phyloP scores from a whole-genome alignment of 2,113 vertebrate species.

The Antechinus stuartii region DNA sequence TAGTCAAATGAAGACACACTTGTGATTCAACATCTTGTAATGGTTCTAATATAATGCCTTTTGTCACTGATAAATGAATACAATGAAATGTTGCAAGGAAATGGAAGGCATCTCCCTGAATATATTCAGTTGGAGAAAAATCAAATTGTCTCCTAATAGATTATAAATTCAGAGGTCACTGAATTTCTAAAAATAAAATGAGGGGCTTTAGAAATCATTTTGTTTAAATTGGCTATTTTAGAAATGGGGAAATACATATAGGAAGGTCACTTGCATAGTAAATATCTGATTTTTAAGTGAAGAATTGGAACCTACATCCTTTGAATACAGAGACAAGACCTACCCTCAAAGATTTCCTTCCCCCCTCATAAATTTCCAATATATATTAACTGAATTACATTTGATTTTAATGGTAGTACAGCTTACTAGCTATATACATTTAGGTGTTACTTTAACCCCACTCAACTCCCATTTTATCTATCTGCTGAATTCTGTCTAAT shows the following conservation, averaged over 20 bases:
- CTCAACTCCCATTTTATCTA: background rate
- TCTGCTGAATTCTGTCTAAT: background rate
- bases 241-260: background rate
- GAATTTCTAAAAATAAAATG: background rate
- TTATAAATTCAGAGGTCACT: constrained; percentile 14
- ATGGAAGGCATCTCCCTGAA: constrained; percentile 7
- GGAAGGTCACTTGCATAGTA: background rate
- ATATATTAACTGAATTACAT: background rate
- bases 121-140: background rate
- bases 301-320: background rate
- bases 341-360: too few species aligned
- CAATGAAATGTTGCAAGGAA: background rate
- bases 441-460: background rate
- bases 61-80: constrained; percentile 23
- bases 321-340: background rate
- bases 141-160: background rate
- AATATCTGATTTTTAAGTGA: background rate
- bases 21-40: background rate
- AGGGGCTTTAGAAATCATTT: background rate
- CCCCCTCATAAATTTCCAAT: background rate
- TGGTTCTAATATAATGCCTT: background rate
- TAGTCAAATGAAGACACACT: background rate
- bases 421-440: background rate
- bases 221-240: background rate
- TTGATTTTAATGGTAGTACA: background rate